Base-by-base conservation (phyloP, 2,113 vertebrate species). In the Amphiprion percula region DNA sequence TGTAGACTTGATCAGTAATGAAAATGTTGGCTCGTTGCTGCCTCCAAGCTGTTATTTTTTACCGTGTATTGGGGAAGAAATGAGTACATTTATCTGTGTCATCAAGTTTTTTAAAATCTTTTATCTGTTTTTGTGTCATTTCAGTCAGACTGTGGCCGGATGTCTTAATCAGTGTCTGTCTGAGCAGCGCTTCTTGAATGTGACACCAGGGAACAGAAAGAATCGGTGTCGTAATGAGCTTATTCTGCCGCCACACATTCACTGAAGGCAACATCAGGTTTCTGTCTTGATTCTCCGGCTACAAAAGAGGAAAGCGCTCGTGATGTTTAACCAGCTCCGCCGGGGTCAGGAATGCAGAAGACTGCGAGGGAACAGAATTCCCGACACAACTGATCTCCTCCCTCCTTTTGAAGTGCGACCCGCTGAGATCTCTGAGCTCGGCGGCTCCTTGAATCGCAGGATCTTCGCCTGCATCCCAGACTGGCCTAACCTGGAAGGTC, bases 401-500 rank as follows among this genome's bases (percentile, higher is more conserved):
- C 94, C 82, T 89, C 81, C 87, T 88, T 92, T 91, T 93, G 92
- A 93, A 90, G 92, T 90, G 74, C 60, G 85, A 82, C 54, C 55
- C 74, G 50, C 68, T 68, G 85, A 89, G 88, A 91, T 92, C 90
- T 90, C 88, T 30, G 77, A 84, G 91, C 82, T 82, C 37, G 60
- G 77, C 80, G 53, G 83, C 86, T 91, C 86, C 90, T 84, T 53
- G 76, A 89, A 88, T 91, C 88, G 28, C 92, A 85, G 88, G 85
- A 88, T 92, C 88, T 68, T 84, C 80, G 64, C 82, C 76, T 61
- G 80, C 79, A 90, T 93, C 93, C 93, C 94, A 94, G 93, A 93
- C 94, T 90, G 91, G 92, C 91, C 93, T 94, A 95, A 95, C 94
- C 94, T 94, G 93, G 84, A 91, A 92, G 95, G 95, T 96, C 95